Conservation (phyloP, 2,888 invertebrate genomes). For the Omphaloscelis lunosa region DNA sequence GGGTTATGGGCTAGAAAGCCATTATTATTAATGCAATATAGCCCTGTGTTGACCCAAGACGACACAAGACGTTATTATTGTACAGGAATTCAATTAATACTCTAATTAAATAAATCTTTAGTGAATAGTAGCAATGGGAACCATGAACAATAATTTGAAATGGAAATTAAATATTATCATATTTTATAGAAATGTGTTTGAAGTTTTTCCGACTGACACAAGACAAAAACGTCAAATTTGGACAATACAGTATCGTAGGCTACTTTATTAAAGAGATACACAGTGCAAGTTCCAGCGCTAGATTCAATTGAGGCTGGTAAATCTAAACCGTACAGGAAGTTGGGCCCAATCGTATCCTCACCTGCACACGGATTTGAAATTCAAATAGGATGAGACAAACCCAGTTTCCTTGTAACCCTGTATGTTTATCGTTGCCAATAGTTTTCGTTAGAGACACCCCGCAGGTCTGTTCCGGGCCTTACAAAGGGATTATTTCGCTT, state of each 20-base stretch:
- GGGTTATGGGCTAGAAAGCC: slow-evolving; percentile 33
- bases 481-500: slow-evolving; percentile 65
- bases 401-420: slow-evolving; percentile 79
- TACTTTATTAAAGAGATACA: slow-evolving; percentile 77
- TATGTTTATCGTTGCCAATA: slow-evolving; percentile 81
- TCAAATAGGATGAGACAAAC: slow-evolving; percentile 86
- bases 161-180: too few species aligned
- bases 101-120: not conserved
- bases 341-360: slow-evolving; percentile 85
- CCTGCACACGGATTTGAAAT: slow-evolving; percentile 87
- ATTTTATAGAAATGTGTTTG: not conserved
- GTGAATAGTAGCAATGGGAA: not conserved
- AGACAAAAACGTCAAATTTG: not conserved
- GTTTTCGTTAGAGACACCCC: slow-evolving; percentile 61
- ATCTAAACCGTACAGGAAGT: slow-evolving; percentile 87
- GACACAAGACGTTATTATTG: slow-evolving; percentile 31
- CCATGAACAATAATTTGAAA: not conserved
- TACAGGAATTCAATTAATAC: not conserved
- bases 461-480: slow-evolving; percentile 43
- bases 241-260: slow-evolving; percentile 49
- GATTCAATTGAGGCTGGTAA: slow-evolving; percentile 86
- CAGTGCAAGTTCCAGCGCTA: slow-evolving; percentile 76
- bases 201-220: not conserved
- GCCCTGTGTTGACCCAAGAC: slow-evolving; percentile 15
- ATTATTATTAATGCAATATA: slow-evolving; percentile 48